phyloP scores from a whole-genome alignment of 2,113 vertebrate genomes.

The Elanus axillaris region DNA sequence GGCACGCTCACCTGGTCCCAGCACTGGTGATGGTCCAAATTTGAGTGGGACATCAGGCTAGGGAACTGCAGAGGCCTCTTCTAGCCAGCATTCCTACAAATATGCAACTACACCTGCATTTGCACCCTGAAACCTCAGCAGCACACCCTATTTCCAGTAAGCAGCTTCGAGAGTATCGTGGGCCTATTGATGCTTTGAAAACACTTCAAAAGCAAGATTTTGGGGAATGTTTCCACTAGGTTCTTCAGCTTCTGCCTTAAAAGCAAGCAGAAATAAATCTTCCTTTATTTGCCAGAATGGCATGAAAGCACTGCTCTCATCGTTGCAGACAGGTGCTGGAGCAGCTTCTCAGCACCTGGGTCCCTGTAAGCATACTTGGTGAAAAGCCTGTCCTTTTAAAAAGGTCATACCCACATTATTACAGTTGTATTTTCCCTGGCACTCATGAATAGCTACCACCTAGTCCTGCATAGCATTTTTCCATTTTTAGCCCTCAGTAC shows the following conservation, averaged over 20 bases:
- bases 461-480: not conserved
- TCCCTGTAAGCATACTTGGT: not conserved
- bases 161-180: rapidly evolving
- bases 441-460: not conserved
- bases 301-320: not conserved
- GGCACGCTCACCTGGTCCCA: not conserved
- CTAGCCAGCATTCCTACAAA: not conserved
- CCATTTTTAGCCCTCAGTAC: not conserved
- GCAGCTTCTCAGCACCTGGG: not conserved
- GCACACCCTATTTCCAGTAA: not conserved
- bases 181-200: not conserved
- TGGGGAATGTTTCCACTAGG: not conserved
- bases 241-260: not conserved
- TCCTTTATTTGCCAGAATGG: not conserved
- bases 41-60: not conserved
- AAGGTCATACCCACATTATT: not conserved
- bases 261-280: not conserved
- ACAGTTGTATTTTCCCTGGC: not conserved
- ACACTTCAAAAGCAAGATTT: not conserved
- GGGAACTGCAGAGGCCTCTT: not conserved
- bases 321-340: not conserved
- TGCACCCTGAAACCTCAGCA: not conserved
- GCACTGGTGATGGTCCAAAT: not conserved
- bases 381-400: not conserved
- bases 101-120: rapidly evolving